phyloP scores from a whole-genome alignment of 2,113 vertebrate genomes.

The Rhineura floridana region DNA sequence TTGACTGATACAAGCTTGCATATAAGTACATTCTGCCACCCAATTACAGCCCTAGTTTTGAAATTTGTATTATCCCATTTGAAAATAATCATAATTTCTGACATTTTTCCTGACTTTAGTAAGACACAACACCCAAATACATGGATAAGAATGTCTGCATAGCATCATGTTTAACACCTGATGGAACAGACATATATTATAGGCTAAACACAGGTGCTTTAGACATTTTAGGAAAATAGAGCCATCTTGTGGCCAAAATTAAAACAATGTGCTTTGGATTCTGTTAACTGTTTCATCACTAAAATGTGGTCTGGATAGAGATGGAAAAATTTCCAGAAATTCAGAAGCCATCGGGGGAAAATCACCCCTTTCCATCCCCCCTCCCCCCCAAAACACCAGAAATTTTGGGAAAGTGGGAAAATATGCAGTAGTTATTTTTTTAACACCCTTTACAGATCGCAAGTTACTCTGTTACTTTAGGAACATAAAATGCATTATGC shows the following conservation, averaged over 20 bases:
- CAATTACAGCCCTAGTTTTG: not conserved
- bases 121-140: not conserved
- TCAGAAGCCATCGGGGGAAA: too few relatives aligned
- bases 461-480: too few relatives aligned
- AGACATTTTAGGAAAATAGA: not conserved
- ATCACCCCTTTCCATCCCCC: too few relatives aligned
- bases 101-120: not conserved
- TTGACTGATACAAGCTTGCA: not conserved
- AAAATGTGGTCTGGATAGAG: too few relatives aligned
- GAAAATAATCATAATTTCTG: not conserved
- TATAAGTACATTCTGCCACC: not conserved
- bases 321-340: too few relatives aligned
- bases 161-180: not conserved
- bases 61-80: not conserved
- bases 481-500: too few relatives aligned
- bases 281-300: not conserved
- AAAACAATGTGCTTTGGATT: not conserved
- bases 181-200: not conserved
- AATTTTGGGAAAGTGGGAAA: too few relatives aligned
- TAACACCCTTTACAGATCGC: too few relatives aligned
- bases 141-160: not conserved
- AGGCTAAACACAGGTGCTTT: not conserved
- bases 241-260: constrained; percentile 15
- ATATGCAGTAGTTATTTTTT: too few relatives aligned
- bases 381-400: too few relatives aligned